Conservation (phyloP, 2,113 vertebrate species). For the Caranx ignobilis region DNA sequence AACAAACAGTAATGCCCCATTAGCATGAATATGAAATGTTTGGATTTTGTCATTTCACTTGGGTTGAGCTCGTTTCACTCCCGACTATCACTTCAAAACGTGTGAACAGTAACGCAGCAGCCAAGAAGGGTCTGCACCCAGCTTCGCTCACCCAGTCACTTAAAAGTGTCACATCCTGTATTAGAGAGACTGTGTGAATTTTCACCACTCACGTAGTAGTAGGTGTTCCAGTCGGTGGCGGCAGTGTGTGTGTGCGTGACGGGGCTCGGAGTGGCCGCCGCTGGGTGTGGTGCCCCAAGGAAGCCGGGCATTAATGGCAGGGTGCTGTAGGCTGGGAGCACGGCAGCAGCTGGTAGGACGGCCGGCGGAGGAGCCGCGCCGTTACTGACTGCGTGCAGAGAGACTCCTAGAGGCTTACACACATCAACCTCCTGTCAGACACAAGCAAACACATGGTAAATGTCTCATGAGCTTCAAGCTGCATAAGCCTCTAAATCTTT, state of each 20-base stretch:
- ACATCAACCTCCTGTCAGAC: conserved; percentile 76
- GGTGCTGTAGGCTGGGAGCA: conserved; percentile 83
- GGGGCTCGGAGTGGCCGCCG: conserved; percentile 62
- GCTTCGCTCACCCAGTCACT: background rate
- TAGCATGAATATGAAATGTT: conserved; percentile 43
- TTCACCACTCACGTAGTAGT: conserved; percentile 84
- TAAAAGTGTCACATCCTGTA: background rate
- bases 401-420: conserved; percentile 79
- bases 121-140: background rate
- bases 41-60: conserved; percentile 34
- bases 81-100: background rate
- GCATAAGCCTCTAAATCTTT: background rate
- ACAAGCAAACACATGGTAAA: conserved; percentile 10
- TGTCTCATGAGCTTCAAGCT: background rate
- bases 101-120: background rate
- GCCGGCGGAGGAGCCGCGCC: conserved; percentile 75
- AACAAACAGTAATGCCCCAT: conserved; percentile 6
- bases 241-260: conserved; percentile 73
- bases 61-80: background rate
- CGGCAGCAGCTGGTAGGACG: conserved; percentile 72
- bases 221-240: conserved; percentile 84
- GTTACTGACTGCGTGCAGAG: conserved; percentile 81
- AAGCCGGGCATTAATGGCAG: conserved; percentile 85
- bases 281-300: conserved; percentile 79
- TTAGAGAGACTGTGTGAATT: background rate